Evolutionary conservation across 2,113 vertebrate species (phyloP).

Genomic region (Poicephalus meyeri): DNA sequence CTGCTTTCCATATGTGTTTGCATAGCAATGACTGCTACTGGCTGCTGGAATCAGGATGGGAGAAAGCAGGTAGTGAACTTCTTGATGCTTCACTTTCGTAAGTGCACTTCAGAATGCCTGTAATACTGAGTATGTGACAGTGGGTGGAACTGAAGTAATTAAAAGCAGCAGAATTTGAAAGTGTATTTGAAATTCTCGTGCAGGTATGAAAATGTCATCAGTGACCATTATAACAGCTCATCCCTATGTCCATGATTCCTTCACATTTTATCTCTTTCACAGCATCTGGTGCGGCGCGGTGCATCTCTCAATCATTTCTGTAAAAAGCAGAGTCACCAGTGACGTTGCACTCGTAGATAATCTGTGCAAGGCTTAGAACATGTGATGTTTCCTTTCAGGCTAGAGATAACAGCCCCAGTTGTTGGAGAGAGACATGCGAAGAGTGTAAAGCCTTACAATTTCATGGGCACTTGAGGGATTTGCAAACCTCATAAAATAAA

Average conservation of each 20-base stretch:
- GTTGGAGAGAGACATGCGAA: background rate
- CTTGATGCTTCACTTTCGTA: background rate
- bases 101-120: background rate
- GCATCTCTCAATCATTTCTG: background rate
- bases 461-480: background rate
- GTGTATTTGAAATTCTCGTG: slow-evolving; percentile 6
- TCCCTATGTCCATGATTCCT: background rate
- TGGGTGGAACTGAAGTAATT: slow-evolving; percentile 31
- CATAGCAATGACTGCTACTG: background rate
- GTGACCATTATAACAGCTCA: too few relatives aligned
- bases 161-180: slow-evolving; percentile 35
- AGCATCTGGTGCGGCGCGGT: background rate
- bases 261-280: background rate
- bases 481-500: background rate
- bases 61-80: slow-evolving; percentile 14
- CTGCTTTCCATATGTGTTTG: background rate
- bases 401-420: background rate
- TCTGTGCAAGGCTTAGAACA: background rate
- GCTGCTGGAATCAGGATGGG: background rate
- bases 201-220: slow-evolving; percentile 5
- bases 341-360: background rate
- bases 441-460: background rate
- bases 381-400: background rate
- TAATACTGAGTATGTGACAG: background rate
- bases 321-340: background rate